Evolutionary conservation across 2,113 vertebrate genomes (phyloP), one percentile per base, ranked within the genome.

Genomic region (Numida meleagris): DNA sequence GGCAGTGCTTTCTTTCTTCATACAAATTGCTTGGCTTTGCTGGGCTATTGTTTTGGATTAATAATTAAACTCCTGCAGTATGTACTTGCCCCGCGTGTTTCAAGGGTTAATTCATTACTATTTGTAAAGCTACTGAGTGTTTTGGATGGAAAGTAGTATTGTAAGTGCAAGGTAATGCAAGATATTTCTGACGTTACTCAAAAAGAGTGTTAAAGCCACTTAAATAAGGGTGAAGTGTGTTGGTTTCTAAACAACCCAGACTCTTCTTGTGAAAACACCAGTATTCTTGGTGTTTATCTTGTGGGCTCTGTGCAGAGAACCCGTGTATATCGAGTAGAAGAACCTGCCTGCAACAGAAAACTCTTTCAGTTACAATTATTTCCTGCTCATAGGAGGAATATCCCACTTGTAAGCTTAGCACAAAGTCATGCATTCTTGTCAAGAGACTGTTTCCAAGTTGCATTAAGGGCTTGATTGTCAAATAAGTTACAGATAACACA

Each of bases 81-180:
- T 71, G 68, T 58, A 57, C 3, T 3, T 17, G 61, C 33, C 48
- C 43, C 68, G 67, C 36, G 3, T n/a, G 18, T 34, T 87, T 82
- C 42, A 59, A 85, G 59, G 75, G 59, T 90, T 93, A 94, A 76
- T 89, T 90, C 57, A 51, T 90, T 43, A 11, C 53, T 50, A 0
- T 61, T 31, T 81, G 43, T 45, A 78, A 67, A 90, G n/a, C 38
- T 76, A 21, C 36, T 53, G 70, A 75, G 48, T 68, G 70, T 77
- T 86, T 75, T 23, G 43, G 57, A 23, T 53, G 27, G 62, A 50
- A 93, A 90, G 81, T 33, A 25, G 50, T 71, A 42, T 18, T 94
- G 4, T 16, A 45, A 80, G 59, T 9, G 1, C 18, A 59, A 62
- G 71, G 42, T 33, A 33, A 31, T 62, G 59, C 34, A 50, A 83